Evolutionary conservation across 2,888 invertebrate species (phyloP), one percentile per base, ranked within the genome.

Genomic region (Watsonalla cultraria): DNA sequence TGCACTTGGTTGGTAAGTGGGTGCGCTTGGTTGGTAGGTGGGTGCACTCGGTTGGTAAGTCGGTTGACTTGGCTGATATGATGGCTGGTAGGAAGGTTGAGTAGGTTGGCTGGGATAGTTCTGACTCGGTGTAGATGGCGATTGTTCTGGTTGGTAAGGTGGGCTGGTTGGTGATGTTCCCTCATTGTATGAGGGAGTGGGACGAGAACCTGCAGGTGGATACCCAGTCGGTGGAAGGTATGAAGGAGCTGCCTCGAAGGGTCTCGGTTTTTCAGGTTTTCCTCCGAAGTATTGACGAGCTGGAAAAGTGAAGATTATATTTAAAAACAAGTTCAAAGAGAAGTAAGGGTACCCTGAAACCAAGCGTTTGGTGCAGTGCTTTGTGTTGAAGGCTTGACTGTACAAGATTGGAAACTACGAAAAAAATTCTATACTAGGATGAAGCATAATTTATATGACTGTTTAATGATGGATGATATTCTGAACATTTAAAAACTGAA

Each of bases 231-330:
- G 83, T 33, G 88, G 90, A 5, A 88, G 73, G 53, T 88, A 88
- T 14, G 70, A 70, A 9, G 84, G 65, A 0, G 77, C 76, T 48
- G 93, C 90, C 74, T 94, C 92, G 75, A 95, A 95, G 0, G 94
- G 94, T 63, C 94, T 86, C n/a, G 95, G 95, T 72, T 91, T 93
- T 69, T 94, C 94, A 0, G 94, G 92, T 56, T 91, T 89, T 56
- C 92, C 92, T 58, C 93, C 93, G 80, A 78, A 94, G 92, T 92
- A 89, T 60, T 95, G 95, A 15, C 95, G 93, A 78, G 93, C 95
- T 95, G 90, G 61, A 86, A 87, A 53, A 56, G 54, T 58, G 64
- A 58, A 58, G 64, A 56, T 5, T 42, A 9, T 8, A 42, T 11
- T 42, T 11, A 24, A 24, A 24, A 24, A 1, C 24, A 24, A 24